Evolutionary conservation across 2,797 vertebrate species (phyloP).

Genomic region (Pangasius djambal): DNA sequence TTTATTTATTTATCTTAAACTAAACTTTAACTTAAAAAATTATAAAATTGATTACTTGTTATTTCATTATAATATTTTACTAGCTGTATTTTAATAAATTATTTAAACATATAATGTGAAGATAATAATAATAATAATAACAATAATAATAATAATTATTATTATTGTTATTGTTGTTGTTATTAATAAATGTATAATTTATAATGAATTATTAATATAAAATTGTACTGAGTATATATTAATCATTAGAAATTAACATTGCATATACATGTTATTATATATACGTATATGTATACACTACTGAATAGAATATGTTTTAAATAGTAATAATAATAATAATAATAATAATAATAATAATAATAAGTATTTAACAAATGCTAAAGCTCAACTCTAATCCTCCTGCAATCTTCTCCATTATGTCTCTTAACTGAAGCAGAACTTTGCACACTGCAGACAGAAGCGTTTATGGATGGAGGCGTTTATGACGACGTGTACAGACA

Average conservation of each 20-base stretch:
- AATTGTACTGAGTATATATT: no score
- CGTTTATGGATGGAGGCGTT: slow-evolving; percentile 1
- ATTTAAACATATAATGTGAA: not conserved
- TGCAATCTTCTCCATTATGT: not conserved
- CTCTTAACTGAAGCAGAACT: slow-evolving; percentile 4
- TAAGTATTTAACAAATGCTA: not conserved
- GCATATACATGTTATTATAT: no score
- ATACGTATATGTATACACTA: not conserved
- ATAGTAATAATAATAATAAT: slow-evolving; percentile 12
- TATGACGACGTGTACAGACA: slow-evolving; percentile 16
- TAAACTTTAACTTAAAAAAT: no score
- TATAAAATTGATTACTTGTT: no score
- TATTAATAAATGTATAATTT: no score
- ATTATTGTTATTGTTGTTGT: no score
- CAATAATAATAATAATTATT: not conserved
- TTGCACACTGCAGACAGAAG: not conserved
- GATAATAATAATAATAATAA: not conserved
- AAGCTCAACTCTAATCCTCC: not conserved
- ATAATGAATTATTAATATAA: not conserved
- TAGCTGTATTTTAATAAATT: not conserved
- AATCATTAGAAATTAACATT: no score
- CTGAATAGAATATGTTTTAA: not conserved
- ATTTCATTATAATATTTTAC: not conserved
- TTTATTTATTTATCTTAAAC: no score
- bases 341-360: not conserved